Percentiles rank a stretch among this genome's conserved stretches.
Conservation (phyloP, 2,113 vertebrate species). For the Enhydra lutris region DNA sequence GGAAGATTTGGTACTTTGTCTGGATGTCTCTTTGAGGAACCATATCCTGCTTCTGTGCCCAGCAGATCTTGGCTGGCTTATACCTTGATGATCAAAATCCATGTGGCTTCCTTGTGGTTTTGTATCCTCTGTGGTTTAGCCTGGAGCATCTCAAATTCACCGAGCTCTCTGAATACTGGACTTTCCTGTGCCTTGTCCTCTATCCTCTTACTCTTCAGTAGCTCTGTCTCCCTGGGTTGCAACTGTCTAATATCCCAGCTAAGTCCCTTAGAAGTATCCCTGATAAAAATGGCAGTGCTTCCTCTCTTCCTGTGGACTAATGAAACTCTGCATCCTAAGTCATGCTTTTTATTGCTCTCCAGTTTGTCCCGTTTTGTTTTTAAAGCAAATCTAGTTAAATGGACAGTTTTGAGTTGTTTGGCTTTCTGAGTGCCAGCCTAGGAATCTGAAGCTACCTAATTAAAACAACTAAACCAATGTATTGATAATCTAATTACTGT, state of each 20-base stretch:
- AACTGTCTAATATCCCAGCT: not conserved
- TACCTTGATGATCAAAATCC: not conserved
- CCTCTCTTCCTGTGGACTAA: not conserved
- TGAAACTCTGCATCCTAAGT: not conserved
- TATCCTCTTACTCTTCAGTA: not conserved
- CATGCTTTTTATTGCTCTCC: not conserved
- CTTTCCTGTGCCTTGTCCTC: not conserved
- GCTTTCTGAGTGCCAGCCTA: not conserved
- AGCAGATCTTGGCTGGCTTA: not conserved
- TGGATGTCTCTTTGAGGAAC: not conserved
- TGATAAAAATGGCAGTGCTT: not conserved
- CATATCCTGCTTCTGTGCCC: not conserved
- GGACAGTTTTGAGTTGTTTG: not conserved
- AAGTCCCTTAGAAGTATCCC: not conserved
- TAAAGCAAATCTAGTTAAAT: not conserved
- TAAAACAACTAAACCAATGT: not conserved
- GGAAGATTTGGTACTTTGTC: not conserved
- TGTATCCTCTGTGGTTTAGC: not conserved
- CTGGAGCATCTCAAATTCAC: not conserved
- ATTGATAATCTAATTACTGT: not conserved
- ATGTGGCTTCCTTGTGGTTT: not conserved
- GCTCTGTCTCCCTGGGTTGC: not conserved
- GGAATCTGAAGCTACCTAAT: not conserved
- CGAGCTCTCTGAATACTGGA: not conserved
- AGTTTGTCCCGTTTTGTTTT: not conserved